Base-by-base conservation (phyloP, 2,797 vertebrate species). In the Rhodeus uyekii region DNA sequence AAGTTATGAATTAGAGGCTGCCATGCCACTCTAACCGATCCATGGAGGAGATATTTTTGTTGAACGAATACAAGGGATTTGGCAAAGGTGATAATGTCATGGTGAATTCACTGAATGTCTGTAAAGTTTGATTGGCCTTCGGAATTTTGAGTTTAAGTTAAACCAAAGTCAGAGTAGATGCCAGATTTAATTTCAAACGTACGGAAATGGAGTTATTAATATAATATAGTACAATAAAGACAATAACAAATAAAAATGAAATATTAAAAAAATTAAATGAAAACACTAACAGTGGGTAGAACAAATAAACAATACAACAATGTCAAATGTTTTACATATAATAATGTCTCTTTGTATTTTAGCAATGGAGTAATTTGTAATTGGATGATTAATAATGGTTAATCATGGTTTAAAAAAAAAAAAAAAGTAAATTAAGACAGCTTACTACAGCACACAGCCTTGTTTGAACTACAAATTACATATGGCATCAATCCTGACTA, bases 1-100 rank as follows among this genome's bases (percentile, higher is more conserved):
- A 85, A 85, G 85, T 82, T 34, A 78, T 63, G 55, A 74, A 86
- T 82, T 85, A 78, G 71, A 80, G 81, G 39, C 64, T 81, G 69
- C 38, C 74, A 82, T 83, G 82, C 68, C 36, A 86, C 60, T 24
- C 42, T 60, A 78, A 75, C 82, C 53, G 83, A 78, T 81, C 63
- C 80, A 50, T 50, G 68, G 50, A 53, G 1, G 27, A 77, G 14
- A 78, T 86, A 80, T 86, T 86, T 85, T 68, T n/a, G 71, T 85
- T 72, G 65, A 69, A 84, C 55, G 58, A 72, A 50, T 19, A 67
- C 46, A 38, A 80, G 63, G 53, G 64, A 65, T 83, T 87, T 86
- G 81, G 61, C 18, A 0, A 61, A 65, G 71, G 69, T 50, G 79
- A 74, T 39, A 32, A 16, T 29, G 24, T 80, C 65, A 61, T 48